Evolutionary conservation across 30 jellyfish, hydroid and myxozoan genomes (phyloP).

Genomic region (Clytia hemisphaerica): DNA sequence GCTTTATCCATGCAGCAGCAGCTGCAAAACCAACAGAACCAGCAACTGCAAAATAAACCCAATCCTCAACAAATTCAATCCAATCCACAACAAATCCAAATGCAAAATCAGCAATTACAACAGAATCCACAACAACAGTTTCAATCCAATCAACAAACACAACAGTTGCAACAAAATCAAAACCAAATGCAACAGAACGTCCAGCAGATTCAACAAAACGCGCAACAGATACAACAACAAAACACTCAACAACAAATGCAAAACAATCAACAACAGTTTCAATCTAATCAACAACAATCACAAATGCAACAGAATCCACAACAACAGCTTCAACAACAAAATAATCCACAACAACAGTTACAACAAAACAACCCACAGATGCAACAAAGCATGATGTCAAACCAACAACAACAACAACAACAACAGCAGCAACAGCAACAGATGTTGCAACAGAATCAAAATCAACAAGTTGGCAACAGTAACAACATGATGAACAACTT

Average conservation of each 20-base stretch:
- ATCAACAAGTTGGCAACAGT: too few relatives aligned
- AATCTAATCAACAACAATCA: constrained; percentile 45
- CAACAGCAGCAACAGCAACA: constrained; percentile 34
- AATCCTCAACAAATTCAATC: constrained; percentile 19
- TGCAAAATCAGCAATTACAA: constrained; percentile 41
- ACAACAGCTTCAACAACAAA: constrained; percentile 54
- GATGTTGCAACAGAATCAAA: neutral
- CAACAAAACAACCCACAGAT: constrained; percentile 11
- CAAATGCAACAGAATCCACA: constrained; percentile 47
- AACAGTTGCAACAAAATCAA: constrained; percentile 47
- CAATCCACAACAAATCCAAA: constrained; percentile 29
- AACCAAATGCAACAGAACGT: constrained; percentile 51
- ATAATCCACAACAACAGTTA: constrained; percentile 26
- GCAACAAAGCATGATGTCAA: constrained; percentile 4
- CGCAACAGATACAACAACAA: constrained; percentile 32
- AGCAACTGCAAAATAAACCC: constrained; percentile 18
- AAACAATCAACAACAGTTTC: constrained; percentile 1
- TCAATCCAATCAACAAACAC: constrained; percentile 46
- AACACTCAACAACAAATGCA: constrained; percentile 19
- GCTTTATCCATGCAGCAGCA: constrained; percentile 24
- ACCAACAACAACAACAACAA: constrained; percentile 44
- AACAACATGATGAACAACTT: too few relatives aligned
- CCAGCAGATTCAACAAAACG: constrained; percentile 21
- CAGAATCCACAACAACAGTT: constrained; percentile 2
- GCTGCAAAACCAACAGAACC: constrained; percentile 36